A percentile compares a stretch with the other conserved stretches of the same genome.
phyloP scores from a whole-genome alignment of 64 coral and sea anemone genomes.

The Dendrophyllia cribrosa region DNA sequence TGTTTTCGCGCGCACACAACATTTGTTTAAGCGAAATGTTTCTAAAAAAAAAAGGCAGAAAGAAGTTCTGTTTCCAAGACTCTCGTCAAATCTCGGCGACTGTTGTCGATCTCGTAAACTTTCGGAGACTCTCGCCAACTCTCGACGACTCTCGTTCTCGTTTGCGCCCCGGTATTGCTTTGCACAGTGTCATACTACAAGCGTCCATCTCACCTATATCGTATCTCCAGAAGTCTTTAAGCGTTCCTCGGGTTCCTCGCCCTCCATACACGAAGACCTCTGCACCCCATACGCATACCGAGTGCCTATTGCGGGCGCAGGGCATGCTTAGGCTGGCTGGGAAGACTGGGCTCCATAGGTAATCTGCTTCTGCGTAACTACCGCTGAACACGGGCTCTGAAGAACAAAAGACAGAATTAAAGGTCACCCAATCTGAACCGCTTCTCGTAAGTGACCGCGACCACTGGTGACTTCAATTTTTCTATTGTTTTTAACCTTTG shows the following conservation, averaged over 20 bases:
- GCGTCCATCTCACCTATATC: conserved; percentile 70
- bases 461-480: no score
- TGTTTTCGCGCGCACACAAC: no score
- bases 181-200: not conserved
- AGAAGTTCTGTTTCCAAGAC: no score
- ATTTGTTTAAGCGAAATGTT: no score
- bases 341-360: conserved; percentile 97
- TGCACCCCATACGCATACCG: conserved; percentile 82
- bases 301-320: conserved; percentile 86
- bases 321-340: conserved; percentile 74
- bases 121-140: no score
- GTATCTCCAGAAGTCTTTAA: conserved; percentile 99
- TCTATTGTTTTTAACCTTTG: no score
- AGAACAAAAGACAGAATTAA: not conserved
- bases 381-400: conserved; percentile 53
- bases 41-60: no score
- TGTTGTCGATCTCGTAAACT: no score
- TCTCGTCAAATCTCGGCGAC: no score
- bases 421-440: no score
- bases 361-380: conserved; percentile 78
- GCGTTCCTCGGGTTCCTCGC: conserved; percentile 75
- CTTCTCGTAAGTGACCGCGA: no score
- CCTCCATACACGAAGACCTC: conserved; percentile 89
- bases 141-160: no score
- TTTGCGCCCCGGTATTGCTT: not conserved